phyloP scores from a whole-genome alignment of 2,888 invertebrate species.

The Scotopteryx bipunctaria region DNA sequence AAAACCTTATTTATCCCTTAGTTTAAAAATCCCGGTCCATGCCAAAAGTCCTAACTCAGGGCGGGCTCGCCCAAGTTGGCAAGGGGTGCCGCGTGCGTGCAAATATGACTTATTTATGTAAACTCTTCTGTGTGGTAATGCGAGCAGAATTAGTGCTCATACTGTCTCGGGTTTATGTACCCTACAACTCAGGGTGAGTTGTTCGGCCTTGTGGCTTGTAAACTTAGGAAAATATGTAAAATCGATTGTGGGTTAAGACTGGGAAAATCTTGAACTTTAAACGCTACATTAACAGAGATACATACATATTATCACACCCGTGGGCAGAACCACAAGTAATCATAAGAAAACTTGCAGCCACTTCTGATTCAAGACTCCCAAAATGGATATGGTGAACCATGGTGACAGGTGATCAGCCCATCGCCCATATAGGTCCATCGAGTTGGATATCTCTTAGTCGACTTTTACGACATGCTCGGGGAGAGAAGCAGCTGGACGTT shows the following conservation, averaged over 20 bases:
- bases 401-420: too few relatives aligned
- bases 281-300: too few relatives aligned
- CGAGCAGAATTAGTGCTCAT: conserved; percentile 77
- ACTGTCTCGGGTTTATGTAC: conserved; percentile 73
- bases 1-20: conserved; percentile 13
- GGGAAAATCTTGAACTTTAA: neutral
- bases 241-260: neutral
- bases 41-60: conserved; percentile 29
- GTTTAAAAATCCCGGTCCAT: conserved; percentile 26
- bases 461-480: too few relatives aligned
- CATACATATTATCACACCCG: too few relatives aligned
- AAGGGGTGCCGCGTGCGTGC: conserved; percentile 62
- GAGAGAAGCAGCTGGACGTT: too few relatives aligned
- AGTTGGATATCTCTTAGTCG: too few relatives aligned
- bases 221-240: neutral
- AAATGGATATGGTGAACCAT: too few relatives aligned
- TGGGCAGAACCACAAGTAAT: too few relatives aligned
- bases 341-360: too few relatives aligned
- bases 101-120: conserved; percentile 82
- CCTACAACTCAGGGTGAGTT: conserved; percentile 62
- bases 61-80: conserved; percentile 53
- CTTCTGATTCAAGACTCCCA: too few relatives aligned
- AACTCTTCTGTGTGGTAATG: conserved; percentile 61
- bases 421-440: too few relatives aligned
- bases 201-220: neutral